Conservation (phyloP, 92 coral and sea anemone species). For the Montipora capitata region DNA sequence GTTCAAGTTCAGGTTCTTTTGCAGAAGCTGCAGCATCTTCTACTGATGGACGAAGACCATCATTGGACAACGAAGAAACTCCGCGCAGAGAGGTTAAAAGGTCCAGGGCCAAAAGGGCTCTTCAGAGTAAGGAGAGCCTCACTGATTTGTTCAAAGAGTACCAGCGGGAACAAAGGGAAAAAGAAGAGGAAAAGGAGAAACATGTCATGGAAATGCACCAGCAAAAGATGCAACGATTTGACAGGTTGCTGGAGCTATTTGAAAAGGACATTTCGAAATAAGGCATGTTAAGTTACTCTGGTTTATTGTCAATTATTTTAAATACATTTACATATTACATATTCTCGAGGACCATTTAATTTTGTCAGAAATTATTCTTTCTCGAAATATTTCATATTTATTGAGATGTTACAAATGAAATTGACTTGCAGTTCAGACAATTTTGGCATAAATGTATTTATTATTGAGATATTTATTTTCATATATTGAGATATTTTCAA, state of each 20-base stretch:
- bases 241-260: slow-evolving; percentile 66
- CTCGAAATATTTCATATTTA: slow-evolving; percentile 8
- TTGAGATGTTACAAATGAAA: slow-evolving; percentile 15
- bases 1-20: background rate
- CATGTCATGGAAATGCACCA: slow-evolving; percentile 58
- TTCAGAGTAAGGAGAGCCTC: slow-evolving; percentile 43
- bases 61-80: slow-evolving; percentile 8
- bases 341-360: slow-evolving; percentile 18
- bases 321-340: background rate
- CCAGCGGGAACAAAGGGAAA: slow-evolving; percentile 44
- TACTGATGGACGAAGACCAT: background rate
- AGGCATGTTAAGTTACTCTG: background rate
- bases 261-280: slow-evolving; percentile 34
- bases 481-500: background rate
- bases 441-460: slow-evolving; percentile 1
- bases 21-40: slow-evolving; percentile 13
- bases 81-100: slow-evolving; percentile 16
- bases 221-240: slow-evolving; percentile 66
- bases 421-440: slow-evolving; percentile 1
- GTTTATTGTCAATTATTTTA: background rate
- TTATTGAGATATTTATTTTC: background rate
- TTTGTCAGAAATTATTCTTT: slow-evolving; percentile 3
- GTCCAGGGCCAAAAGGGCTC: slow-evolving; percentile 12
- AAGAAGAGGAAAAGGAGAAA: slow-evolving; percentile 43
- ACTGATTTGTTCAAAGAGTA: slow-evolving; percentile 57